Conservation (phyloP, 2,797 vertebrate species). For the Delichon dasypus region DNA sequence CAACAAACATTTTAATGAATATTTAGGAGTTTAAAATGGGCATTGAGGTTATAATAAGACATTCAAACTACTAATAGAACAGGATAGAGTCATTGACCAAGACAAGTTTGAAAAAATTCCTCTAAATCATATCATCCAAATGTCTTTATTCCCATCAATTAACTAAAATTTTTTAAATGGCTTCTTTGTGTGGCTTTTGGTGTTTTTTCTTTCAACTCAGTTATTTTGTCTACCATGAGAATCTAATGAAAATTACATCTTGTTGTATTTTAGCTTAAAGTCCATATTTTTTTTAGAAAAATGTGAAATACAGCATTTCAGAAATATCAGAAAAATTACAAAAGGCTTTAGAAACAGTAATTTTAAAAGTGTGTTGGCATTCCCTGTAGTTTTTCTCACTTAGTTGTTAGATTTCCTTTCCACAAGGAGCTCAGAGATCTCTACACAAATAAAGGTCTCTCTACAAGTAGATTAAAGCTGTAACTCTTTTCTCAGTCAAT, state of each 20-base stretch:
- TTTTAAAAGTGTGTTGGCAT: neutral
- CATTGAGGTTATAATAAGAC: neutral
- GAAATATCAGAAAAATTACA: neutral
- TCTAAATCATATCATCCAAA: neutral
- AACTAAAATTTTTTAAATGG: neutral
- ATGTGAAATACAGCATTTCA: neutral
- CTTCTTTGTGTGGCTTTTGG: neutral
- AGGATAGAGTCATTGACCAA: neutral
- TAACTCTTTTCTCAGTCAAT: neutral
- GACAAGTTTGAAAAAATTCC: neutral
- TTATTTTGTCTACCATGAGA: neutral
- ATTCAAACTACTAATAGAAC: neutral
- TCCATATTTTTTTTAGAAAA: neutral
- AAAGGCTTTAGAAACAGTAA: neutral
- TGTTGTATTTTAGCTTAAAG: neutral
- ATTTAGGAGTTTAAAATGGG: neutral
- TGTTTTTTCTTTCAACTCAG: neutral
- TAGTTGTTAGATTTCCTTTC: neutral
- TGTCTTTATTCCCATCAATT: neutral
- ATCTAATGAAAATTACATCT: neutral
- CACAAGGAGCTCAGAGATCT: neutral
- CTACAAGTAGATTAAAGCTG: neutral
- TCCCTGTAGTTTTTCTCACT: neutral
- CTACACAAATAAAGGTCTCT: neutral
- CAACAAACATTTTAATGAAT: neutral